Conservation (phyloP, 2,113 vertebrate genomes). For the Psittacula cyanocephala region DNA sequence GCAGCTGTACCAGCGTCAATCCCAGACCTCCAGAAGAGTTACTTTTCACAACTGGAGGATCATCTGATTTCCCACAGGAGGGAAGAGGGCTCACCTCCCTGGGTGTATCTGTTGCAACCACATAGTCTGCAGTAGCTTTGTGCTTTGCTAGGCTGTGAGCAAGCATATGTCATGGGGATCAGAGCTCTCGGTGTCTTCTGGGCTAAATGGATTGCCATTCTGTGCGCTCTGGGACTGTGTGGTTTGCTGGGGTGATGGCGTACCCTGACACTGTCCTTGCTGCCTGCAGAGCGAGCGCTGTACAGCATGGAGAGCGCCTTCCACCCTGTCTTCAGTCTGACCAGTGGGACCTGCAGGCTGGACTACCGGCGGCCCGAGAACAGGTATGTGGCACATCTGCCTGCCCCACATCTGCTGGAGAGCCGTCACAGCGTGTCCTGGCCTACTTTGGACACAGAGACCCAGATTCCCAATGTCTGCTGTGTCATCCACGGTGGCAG, state of each 20-base stretch:
- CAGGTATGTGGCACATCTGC: constrained; percentile 73
- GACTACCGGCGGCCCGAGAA: constrained; percentile 93
- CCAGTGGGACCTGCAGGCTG: constrained; percentile 86
- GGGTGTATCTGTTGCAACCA: background rate
- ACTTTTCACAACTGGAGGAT: too few species aligned
- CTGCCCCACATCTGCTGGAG: rapidly evolving
- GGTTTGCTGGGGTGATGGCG: background rate
- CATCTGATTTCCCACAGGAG: rapidly evolving
- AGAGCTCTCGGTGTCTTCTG: background rate
- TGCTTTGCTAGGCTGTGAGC: background rate
- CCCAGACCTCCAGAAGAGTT: background rate
- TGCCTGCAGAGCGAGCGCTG: constrained; percentile 85
- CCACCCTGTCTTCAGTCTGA: constrained; percentile 94
- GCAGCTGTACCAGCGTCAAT: background rate
- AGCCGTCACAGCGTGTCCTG: rapidly evolving
- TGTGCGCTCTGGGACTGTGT: rapidly evolving
- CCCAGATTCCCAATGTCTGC: background rate
- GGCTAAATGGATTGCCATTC: rapidly evolving
- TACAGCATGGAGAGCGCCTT: constrained; percentile 95
- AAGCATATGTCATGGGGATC: background rate
- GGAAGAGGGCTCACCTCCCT: background rate
- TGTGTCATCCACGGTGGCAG: rapidly evolving
- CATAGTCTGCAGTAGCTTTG: background rate
- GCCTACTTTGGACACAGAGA: background rate
- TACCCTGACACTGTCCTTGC: background rate